Conservation (phyloP, 2,888 invertebrate genomes). For the Agrochola circellaris region DNA sequence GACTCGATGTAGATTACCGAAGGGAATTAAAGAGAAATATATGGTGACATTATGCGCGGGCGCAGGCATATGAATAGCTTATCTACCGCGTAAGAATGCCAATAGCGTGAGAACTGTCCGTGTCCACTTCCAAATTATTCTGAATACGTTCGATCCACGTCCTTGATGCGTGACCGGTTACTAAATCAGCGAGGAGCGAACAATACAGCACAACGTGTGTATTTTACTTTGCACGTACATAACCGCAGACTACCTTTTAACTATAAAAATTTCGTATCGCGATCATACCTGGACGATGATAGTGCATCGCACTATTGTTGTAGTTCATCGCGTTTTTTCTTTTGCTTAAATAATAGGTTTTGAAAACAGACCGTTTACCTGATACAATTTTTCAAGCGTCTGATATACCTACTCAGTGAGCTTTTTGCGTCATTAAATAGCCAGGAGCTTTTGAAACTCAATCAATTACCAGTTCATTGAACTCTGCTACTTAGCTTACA, state of each 20-base stretch:
- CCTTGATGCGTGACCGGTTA: slow-evolving; percentile 88
- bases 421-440: slow-evolving; percentile 6
- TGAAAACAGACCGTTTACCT: slow-evolving; percentile 3
- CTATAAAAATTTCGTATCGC: slow-evolving; percentile 63
- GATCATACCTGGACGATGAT: slow-evolving; percentile 51
- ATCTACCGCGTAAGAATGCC: slow-evolving; percentile 78
- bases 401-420: neutral
- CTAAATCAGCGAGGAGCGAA: slow-evolving; percentile 76
- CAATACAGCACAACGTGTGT: slow-evolving; percentile 74
- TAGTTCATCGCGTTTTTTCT: slow-evolving; percentile 12
- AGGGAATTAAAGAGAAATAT: slow-evolving; percentile 63
- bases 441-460: slow-evolving; percentile 22
- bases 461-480: slow-evolving; percentile 50
- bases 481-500: slow-evolving; percentile 48
- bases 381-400: neutral
- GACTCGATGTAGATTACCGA: slow-evolving; percentile 45
- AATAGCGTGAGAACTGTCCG: slow-evolving; percentile 87
- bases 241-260: slow-evolving; percentile 70
- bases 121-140: slow-evolving; percentile 86
- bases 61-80: slow-evolving; percentile 71
- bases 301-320: slow-evolving; percentile 56
- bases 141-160: slow-evolving; percentile 85
- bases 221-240: slow-evolving; percentile 82
- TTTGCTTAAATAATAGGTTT: slow-evolving; percentile 16
- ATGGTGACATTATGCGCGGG: slow-evolving; percentile 67